A percentile compares a stretch with the other conserved stretches of the same genome.
Evolutionary conservation across 30 jellyfish, hydroid and myxozoan species (phyloP).

Genomic region (Haliclystus octoradiatus): DNA sequence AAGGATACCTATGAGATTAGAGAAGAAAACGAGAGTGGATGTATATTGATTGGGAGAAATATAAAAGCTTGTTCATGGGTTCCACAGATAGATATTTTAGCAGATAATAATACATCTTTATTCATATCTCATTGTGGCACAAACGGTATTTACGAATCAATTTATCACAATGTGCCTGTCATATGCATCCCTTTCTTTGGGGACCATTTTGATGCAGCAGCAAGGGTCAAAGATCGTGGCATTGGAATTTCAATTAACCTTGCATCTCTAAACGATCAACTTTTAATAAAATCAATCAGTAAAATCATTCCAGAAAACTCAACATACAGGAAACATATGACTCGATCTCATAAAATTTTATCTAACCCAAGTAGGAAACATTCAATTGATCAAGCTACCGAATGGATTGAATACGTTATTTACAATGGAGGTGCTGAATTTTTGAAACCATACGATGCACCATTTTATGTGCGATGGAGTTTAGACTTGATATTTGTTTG

Average conservation of each 20-base stretch:
- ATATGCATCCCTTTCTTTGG: constrained; percentile 60
- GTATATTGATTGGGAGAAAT: constrained; percentile 17
- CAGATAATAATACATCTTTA: constrained; percentile 12
- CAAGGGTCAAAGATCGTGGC: constrained; percentile 30
- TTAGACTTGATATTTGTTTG: background rate
- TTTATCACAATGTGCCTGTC: constrained; percentile 32
- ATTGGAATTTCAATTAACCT: constrained; percentile 38
- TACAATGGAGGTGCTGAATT: background rate
- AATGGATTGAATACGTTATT: background rate
- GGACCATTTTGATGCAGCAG: constrained; percentile 58
- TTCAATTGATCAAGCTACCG: background rate
- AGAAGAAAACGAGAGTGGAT: background rate
- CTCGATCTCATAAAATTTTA: background rate
- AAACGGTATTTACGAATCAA: constrained; percentile 60
- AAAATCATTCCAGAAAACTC: background rate
- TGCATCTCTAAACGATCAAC: constrained; percentile 1
- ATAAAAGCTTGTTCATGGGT: constrained; percentile 46
- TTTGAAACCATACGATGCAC: background rate
- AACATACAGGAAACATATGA: background rate
- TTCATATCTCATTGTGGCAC: constrained; percentile 56
- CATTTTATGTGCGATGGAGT: background rate
- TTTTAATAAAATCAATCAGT: constrained; percentile 5
- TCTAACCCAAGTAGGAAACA: background rate
- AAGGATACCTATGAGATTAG: background rate
- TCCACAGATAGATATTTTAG: constrained; percentile 52